A percentile compares a stretch with the other conserved stretches of the same genome.
Evolutionary conservation across 2,113 vertebrate species (phyloP).

Genomic region (Eonycteris spelaea): DNA sequence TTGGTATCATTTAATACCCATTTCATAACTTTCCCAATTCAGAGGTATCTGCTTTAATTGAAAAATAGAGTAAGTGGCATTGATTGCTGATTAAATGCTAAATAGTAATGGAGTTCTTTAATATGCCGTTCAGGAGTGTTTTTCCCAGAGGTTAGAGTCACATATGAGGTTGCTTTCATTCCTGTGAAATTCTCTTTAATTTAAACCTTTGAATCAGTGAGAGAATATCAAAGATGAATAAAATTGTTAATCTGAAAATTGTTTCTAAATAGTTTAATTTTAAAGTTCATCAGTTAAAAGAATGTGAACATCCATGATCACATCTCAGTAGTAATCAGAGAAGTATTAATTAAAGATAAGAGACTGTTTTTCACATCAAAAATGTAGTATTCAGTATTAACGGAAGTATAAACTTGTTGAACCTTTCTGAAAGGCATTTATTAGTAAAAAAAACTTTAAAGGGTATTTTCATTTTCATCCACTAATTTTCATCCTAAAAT

Average conservation of each 20-base stretch:
- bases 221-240: not conserved
- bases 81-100: not conserved
- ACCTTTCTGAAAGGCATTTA: not conserved
- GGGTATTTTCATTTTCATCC: not conserved
- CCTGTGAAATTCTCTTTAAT: conserved; percentile 9
- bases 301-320: not conserved
- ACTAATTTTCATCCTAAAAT: conserved; percentile 33
- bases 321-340: not conserved
- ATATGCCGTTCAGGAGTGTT: not conserved
- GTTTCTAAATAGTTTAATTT: conserved; percentile 16
- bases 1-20: not conserved
- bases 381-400: not conserved
- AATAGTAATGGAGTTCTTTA: conserved; percentile 14
- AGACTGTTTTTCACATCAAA: not conserved
- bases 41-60: not conserved
- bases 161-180: not conserved
- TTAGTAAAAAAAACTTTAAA: not conserved
- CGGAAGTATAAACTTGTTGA: not conserved
- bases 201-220: conserved; percentile 39
- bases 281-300: conserved; percentile 9
- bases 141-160: not conserved
- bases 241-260: conserved; percentile 24
- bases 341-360: conserved; percentile 1
- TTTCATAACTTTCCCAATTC: not conserved
- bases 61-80: not conserved